Conservation (phyloP, 2,113 vertebrate genomes). For the Madoqua kirkii region DNA sequence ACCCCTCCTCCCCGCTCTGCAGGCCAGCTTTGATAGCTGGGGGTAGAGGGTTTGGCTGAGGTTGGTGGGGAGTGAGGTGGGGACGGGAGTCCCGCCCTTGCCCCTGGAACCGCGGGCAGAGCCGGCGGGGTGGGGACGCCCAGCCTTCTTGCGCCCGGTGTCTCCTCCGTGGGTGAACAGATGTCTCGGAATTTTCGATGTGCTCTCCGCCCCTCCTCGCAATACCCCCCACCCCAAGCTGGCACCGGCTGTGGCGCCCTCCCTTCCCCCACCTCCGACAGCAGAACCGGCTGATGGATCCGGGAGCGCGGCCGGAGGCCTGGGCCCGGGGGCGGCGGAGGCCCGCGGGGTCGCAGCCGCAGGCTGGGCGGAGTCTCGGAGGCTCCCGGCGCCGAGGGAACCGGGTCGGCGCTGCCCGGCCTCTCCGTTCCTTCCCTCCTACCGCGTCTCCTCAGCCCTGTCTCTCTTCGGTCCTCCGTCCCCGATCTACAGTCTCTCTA, state of each 20-base stretch:
- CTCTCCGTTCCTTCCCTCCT: neutral
- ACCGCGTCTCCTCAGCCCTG: neutral
- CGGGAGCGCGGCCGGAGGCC: neutral
- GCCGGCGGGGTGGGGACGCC: neutral
- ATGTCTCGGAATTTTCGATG: conserved; percentile 94
- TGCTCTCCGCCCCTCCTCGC: conserved; percentile 76
- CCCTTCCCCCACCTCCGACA: conserved; percentile 71
- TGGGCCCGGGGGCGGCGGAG: neutral
- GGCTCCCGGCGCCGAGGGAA: neutral
- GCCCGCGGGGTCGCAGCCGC: neutral
- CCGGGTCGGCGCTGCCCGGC: neutral
- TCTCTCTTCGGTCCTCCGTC: neutral
- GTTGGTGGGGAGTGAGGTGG: neutral
- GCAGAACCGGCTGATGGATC: conserved; percentile 67
- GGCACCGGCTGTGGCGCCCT: conserved; percentile 84
- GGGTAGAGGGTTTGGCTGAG: neutral
- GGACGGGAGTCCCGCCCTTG: neutral
- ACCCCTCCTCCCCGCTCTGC: too few relatives aligned
- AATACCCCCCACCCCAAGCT: conserved; percentile 73
- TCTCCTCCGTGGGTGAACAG: conserved; percentile 82
- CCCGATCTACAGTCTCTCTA: neutral
- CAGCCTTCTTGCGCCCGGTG: conserved; percentile 3
- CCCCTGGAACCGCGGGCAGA: neutral
- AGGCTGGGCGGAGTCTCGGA: neutral
- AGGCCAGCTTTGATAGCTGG: neutral